Conservation (phyloP, 2,888 invertebrate genomes). For the Yponomeuta sedellus region DNA sequence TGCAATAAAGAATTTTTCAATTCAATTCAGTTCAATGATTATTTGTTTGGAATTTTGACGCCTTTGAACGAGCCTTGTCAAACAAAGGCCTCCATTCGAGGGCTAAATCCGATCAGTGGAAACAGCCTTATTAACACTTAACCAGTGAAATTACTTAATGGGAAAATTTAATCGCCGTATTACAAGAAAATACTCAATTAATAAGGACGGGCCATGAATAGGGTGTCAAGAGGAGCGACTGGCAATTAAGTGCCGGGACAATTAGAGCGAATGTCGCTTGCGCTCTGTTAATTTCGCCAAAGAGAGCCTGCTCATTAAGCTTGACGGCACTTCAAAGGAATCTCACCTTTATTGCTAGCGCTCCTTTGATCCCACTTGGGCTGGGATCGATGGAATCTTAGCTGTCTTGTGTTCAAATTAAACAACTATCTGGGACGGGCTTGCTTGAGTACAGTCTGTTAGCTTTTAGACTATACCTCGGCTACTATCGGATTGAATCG, state of each 20-base stretch:
- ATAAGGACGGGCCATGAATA: neutral
- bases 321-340: conserved; percentile 51
- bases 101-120: neutral
- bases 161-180: neutral
- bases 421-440: conserved; percentile 29
- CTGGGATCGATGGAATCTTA: conserved; percentile 50
- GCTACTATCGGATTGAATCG: too few species aligned
- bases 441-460: neutral
- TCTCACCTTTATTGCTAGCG: conserved; percentile 50
- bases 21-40: too few species aligned
- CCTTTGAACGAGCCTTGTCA: too few species aligned
- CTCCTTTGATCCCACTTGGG: conserved; percentile 49
- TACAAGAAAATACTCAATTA: neutral
- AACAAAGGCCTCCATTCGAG: neutral
- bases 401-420: conserved; percentile 54
- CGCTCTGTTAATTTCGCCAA: conserved; percentile 16
- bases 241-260: conserved; percentile 41
- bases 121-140: neutral
- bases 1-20: too few species aligned
- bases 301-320: conserved; percentile 36
- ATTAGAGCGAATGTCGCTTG: conserved; percentile 39
- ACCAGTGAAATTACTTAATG: neutral
- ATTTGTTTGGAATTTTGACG: too few species aligned
- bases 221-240: neutral
- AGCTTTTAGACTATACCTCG: too few species aligned